Evolutionary conservation across 1,140 invertebrate genomes (phyloP).

Genomic region (Tetramorium alpestre): DNA sequence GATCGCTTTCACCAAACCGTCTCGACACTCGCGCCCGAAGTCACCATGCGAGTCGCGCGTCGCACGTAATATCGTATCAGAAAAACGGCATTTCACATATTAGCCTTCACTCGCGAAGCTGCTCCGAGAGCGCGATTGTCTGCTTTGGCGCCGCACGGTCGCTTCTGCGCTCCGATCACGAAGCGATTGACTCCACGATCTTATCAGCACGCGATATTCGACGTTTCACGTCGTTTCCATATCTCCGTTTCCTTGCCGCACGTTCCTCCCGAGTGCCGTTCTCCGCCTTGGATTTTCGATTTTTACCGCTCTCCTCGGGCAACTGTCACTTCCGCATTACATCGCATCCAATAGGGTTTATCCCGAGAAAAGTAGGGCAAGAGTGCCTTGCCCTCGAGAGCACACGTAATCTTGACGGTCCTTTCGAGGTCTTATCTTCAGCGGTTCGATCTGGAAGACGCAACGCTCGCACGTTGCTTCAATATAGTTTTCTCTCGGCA

Average conservation of each 20-base stretch:
- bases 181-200: constrained; percentile 1
- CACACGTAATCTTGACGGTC: not conserved
- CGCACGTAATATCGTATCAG: not conserved
- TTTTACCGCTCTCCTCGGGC: not conserved
- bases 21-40: not conserved
- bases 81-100: not conserved
- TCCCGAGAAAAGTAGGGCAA: not conserved
- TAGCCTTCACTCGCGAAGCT: not conserved
- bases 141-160: not conserved
- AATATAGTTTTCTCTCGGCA: not conserved
- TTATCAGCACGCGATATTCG: constrained; percentile 26
- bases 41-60: not conserved
- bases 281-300: not conserved
- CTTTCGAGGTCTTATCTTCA: not conserved
- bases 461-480: not conserved
- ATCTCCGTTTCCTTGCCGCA: not conserved
- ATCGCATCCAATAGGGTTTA: not conserved
- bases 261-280: not conserved
- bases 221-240: constrained; percentile 1
- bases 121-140: not conserved
- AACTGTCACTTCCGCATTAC: not conserved
- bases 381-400: not conserved
- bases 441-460: too few relatives aligned
- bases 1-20: not conserved
- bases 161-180: constrained; percentile 7